These are phyloP conservation scores for Ptychodera flava DNA, from an alignment of 35 echinoderm and acorn worm genomes.

Conservation along the genomic window DNA sequence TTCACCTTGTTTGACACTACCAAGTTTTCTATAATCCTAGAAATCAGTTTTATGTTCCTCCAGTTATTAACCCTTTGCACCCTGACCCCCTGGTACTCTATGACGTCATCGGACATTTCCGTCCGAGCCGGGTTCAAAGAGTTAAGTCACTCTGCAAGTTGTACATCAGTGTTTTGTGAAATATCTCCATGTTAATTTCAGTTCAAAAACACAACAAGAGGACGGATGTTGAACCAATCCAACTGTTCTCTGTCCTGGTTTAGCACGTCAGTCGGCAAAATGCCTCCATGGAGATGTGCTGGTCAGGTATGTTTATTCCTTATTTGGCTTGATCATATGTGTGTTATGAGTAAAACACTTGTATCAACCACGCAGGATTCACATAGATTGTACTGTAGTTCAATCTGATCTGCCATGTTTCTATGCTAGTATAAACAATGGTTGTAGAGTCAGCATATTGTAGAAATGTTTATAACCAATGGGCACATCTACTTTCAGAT, in stretches of 20 bases:
- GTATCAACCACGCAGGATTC: neutral
- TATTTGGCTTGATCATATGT: neutral
- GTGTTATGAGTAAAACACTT: neutral
- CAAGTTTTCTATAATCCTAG: too few species aligned
- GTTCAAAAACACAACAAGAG: conserved; percentile 90
- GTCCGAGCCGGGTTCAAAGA: neutral
- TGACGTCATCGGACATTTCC: neutral
- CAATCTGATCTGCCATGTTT: neutral
- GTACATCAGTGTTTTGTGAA: neutral
- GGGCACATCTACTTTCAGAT: conserved; percentile 43
- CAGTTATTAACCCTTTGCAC: neutral
- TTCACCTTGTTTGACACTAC: too few species aligned
- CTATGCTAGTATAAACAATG: neutral
- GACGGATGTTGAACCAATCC: conserved; percentile 62
- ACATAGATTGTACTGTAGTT: neutral
- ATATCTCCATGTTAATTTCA: conserved; percentile 7
- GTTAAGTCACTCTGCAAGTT: neutral
- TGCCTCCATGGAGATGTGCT: conserved; percentile 81
- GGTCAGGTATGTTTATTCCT: conserved; percentile 54
- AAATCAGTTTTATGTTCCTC: neutral
- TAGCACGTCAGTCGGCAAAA: conserved; percentile 77
- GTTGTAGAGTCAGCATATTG: neutral
- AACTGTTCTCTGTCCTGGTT: conserved; percentile 83
- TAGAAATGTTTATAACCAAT: neutral
- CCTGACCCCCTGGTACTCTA: neutral